Percentiles rank a stretch among this genome's conserved stretches.
Conservation (phyloP, 2,888 invertebrate genomes). For the Calephelis perditalis region DNA sequence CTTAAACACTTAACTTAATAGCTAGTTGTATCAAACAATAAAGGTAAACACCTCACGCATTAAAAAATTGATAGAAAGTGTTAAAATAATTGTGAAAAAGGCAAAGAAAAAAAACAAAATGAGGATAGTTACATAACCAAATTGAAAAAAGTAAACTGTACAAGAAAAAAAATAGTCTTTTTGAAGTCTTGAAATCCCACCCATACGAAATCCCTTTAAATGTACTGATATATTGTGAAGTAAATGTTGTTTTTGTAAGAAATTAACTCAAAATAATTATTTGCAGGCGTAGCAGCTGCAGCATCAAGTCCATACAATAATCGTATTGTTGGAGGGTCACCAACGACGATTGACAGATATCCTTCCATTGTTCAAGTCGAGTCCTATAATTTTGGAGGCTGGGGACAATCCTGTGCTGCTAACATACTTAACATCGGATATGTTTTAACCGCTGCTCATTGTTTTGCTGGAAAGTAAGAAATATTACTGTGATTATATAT, state of each 20-base stretch:
- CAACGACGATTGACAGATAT: background rate
- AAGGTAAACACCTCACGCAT: too few species aligned
- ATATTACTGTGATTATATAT: constrained; percentile 9
- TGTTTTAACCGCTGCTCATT: background rate
- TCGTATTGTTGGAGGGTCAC: background rate
- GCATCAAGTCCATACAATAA: background rate
- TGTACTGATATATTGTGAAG: background rate
- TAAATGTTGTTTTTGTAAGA: background rate
- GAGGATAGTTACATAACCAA: too few species aligned
- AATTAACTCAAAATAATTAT: background rate
- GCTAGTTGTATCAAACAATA: too few species aligned
- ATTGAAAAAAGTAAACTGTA: too few species aligned
- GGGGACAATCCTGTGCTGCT: background rate
- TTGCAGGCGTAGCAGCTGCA: constrained; percentile 27
- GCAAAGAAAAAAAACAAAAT: too few species aligned
- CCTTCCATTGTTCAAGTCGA: background rate
- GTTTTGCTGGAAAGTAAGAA: constrained; percentile 7
- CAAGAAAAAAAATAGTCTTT: too few species aligned
- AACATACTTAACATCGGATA: background rate
- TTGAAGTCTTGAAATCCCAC: too few species aligned
- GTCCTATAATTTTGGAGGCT: background rate
- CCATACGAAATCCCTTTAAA: background rate
- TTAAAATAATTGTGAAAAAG: too few species aligned
- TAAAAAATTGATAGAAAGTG: too few species aligned
- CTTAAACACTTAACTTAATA: too few species aligned